Conservation (phyloP, 2,797 vertebrate species). For the Sternotherus odoratus region DNA sequence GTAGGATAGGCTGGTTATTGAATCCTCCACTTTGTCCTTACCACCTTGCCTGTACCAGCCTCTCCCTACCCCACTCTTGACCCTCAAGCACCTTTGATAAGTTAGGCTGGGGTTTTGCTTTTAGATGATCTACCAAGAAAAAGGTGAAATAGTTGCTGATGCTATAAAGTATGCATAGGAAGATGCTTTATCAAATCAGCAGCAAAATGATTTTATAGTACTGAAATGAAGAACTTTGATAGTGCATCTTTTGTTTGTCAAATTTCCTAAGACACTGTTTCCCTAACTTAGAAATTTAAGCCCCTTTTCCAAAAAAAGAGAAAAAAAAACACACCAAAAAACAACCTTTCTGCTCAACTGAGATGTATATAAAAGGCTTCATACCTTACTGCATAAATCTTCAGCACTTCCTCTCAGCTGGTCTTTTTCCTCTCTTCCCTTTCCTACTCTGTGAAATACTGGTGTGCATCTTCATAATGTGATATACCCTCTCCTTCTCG, state of each 20-base stretch:
- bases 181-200: not conserved
- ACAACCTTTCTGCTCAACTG: not conserved
- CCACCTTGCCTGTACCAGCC: not conserved
- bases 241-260: not conserved
- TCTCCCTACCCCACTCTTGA: not conserved
- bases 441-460: not conserved
- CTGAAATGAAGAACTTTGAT: not conserved
- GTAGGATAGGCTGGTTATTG: not conserved
- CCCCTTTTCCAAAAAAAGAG: constrained; percentile 9
- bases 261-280: not conserved
- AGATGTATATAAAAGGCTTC: not conserved
- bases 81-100: not conserved
- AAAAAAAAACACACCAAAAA: not conserved
- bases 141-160: not conserved
- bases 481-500: not conserved
- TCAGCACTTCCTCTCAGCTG: not conserved
- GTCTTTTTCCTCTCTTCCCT: not conserved
- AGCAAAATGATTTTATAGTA: not conserved
- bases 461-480: not conserved
- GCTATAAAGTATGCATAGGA: not conserved
- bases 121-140: not conserved
- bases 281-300: not conserved
- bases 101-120: not conserved
- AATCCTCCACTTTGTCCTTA: not conserved
- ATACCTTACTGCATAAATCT: not conserved